phyloP scores from a whole-genome alignment of 2,888 invertebrate genomes.

The Branchellion lobata region DNA sequence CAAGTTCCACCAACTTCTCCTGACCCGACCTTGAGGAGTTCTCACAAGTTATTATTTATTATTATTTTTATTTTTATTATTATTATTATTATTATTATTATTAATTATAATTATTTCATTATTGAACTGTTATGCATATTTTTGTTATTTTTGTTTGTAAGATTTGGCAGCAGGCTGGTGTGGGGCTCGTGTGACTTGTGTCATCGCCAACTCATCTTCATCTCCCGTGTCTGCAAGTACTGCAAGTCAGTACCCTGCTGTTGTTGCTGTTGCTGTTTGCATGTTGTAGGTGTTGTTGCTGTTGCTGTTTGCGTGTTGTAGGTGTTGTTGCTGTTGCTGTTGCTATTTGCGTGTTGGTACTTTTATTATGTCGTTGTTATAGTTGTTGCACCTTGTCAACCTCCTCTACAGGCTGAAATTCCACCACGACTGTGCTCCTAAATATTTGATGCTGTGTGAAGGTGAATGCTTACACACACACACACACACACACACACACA shows the following conservation, averaged over 20 bases:
- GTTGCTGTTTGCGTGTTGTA: not conserved
- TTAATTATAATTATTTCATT: not conserved
- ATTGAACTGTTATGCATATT: too few species aligned
- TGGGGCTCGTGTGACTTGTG: conserved; percentile 59
- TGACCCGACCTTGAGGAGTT: conserved; percentile 56
- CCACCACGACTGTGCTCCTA: conserved; percentile 76
- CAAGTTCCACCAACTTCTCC: conserved; percentile 69
- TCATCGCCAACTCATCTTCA: conserved; percentile 54
- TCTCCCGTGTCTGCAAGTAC: conserved; percentile 52
- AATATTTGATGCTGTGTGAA: conserved; percentile 58
- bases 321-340: not conserved
- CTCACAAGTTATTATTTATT: conserved; percentile 54
- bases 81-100: not conserved
- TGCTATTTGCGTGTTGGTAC: not conserved
- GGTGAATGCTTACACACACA: too few species aligned
- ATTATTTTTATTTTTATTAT: not conserved
- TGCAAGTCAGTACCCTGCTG: conserved; percentile 52
- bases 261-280: not conserved
- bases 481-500: too few species aligned
- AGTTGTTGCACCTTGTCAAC: not conserved
- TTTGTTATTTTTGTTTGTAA: too few species aligned
- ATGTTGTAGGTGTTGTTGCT: not conserved
- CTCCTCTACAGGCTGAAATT: conserved; percentile 59
- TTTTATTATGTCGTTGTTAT: not conserved
- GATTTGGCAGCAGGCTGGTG: conserved; percentile 55